A percentile compares a stretch with the other conserved stretches of the same genome.
phyloP scores from a whole-genome alignment of 2,888 invertebrate species.

The Therioaphis trifolii region DNA sequence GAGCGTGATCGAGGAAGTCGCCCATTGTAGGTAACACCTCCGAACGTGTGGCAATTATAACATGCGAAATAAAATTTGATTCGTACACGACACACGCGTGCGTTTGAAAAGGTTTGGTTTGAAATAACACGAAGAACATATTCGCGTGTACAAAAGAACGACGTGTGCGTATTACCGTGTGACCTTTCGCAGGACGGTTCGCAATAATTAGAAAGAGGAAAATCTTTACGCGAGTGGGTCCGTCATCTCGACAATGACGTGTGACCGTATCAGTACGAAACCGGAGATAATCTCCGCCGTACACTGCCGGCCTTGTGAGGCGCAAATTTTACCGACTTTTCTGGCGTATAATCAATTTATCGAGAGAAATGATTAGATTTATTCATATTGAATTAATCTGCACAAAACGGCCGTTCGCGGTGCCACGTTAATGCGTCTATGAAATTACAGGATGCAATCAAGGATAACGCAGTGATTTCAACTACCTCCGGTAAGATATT shows the following conservation, averaged over 20 bases:
- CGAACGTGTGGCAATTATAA: too few relatives aligned
- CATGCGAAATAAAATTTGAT: too few relatives aligned
- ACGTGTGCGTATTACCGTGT: too few relatives aligned
- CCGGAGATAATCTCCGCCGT: background rate
- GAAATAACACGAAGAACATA: too few relatives aligned
- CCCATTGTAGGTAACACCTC: too few relatives aligned
- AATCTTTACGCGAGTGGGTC: background rate
- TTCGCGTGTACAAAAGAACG: too few relatives aligned
- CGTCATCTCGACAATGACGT: slow-evolving; percentile 4
- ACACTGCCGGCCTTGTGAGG: background rate
- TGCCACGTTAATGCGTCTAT: background rate
- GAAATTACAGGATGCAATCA: background rate
- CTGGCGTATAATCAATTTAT: slow-evolving; percentile 19
- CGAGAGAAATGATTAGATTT: background rate
- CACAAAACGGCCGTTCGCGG: background rate
- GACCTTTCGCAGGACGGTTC: slow-evolving; percentile 3
- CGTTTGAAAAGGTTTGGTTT: too few relatives aligned
- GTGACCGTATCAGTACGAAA: too few relatives aligned
- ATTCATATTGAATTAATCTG: background rate
- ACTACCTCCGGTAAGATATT: too few relatives aligned
- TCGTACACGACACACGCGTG: too few relatives aligned
- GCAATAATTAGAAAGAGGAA: slow-evolving; percentile 27
- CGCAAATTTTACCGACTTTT: slow-evolving; percentile 26
- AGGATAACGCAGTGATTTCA: background rate
- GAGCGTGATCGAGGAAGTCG: too few relatives aligned